Base-by-base conservation (phyloP, 2,888 invertebrate genomes). In the Xestia xanthographa region DNA sequence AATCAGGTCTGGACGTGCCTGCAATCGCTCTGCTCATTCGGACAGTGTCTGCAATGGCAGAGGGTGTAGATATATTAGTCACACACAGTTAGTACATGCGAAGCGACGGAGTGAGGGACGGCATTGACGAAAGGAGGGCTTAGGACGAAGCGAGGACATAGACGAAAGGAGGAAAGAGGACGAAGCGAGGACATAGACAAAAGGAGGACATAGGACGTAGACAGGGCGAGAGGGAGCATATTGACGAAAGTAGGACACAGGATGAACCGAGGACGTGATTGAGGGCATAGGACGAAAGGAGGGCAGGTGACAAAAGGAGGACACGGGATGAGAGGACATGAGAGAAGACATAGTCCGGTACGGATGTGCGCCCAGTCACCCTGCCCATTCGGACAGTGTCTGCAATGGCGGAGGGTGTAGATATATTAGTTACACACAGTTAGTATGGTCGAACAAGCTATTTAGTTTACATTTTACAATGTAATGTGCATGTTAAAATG, bases 371-470 rank as follows among this genome's bases (percentile, higher is more conserved):
- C 48, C 6, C 48, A 20, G 48, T 8, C 48, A 20, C 45, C 17
- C 45, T 14, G 53, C 8, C 26, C 5, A 56, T 26, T 56, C 56
- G 5, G 56, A 26, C 26, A 56, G 26, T 26, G 56, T 56, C 56
- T 26, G 14, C 14, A 26, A 56, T 11, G 26, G 26, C 26, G 26
- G 14, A 56, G 14, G 56, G 2, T 29, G 14, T 29, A 58, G 14
- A 26, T 12, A n/a, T 4, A 3, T 53, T 53, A n/a, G 50, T 50
- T 6, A 22, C 50, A 77, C 77, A 63, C 66, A 45, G 14, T 65
- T 41, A 68, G 48, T n/a, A 11, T 5, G 9, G 45, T 38, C 38
- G 38, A 38, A 38, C 38, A 2, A 38, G 38, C 38, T 38, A 38
- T 38, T 38, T 38, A 5, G 38, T 0, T 38, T 38, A 38, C 38